Evolutionary conservation across 2,888 invertebrate species (phyloP).

Genomic region (Clusia tigrina): DNA sequence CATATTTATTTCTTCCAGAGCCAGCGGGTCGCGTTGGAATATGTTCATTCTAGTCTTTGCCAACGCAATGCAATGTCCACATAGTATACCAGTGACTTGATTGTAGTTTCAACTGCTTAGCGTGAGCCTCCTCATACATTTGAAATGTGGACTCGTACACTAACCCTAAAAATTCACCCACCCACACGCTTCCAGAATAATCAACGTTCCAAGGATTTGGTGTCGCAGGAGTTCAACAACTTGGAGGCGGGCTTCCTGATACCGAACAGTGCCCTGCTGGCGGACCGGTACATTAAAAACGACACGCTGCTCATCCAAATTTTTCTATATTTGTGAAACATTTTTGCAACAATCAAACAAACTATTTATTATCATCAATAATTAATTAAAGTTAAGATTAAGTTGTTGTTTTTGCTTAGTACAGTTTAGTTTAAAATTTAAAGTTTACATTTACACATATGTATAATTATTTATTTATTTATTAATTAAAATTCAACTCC

Average conservation of each 20-base stretch:
- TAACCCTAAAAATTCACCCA: not conserved
- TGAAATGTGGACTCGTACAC: not conserved
- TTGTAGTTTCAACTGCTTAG: not conserved
- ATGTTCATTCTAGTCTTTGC: too few species aligned
- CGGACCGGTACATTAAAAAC: conserved; percentile 64
- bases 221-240: conserved; percentile 59
- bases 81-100: not conserved
- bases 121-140: not conserved
- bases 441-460: not conserved
- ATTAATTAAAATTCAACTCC: not conserved
- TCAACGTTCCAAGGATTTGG: conserved; percentile 53
- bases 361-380: too few species aligned
- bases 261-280: conserved; percentile 65
- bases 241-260: conserved; percentile 65
- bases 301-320: conserved; percentile 67
- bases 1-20: too few species aligned
- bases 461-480: not conserved
- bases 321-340: conserved; percentile 62
- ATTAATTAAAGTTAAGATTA: too few species aligned
- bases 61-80: too few species aligned
- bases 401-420: too few species aligned
- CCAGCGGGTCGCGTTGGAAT: too few species aligned
- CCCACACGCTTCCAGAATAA: conserved; percentile 44
- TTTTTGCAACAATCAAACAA: conserved; percentile 28
- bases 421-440: not conserved